Conservation (phyloP, 2,888 invertebrate genomes). For the Lampropteryx suffumata region DNA sequence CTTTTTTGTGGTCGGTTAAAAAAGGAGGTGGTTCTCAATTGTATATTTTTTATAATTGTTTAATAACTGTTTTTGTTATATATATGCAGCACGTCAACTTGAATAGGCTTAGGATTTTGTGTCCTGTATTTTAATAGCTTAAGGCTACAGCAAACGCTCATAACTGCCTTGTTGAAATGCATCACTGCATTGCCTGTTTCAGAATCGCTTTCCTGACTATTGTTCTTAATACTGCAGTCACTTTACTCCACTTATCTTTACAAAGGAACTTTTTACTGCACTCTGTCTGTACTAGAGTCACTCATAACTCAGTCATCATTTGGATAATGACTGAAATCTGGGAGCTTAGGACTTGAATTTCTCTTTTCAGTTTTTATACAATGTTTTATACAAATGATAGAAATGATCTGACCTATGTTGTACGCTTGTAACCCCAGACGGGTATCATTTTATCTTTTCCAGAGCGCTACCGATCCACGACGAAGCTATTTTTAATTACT, state of each 20-base stretch:
- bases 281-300: conserved; percentile 38
- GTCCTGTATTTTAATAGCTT: not conserved
- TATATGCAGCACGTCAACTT: no score
- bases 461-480: no score
- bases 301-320: conserved; percentile 44
- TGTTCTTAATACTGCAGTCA: conserved; percentile 66
- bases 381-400: no score
- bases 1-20: no score
- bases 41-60: no score
- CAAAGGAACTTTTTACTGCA: conserved; percentile 66
- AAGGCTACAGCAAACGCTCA: conserved; percentile 22
- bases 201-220: conserved; percentile 64
- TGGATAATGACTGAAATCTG: conserved; percentile 24
- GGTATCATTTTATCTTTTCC: no score
- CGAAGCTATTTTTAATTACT: no score
- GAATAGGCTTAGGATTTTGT: not conserved
- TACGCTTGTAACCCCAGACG: no score
- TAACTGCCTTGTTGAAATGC: conserved; percentile 48
- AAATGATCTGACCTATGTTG: no score
- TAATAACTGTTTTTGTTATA: no score
- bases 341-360: not conserved
- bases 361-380: no score
- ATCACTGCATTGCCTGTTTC: conserved; percentile 65
- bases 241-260: conserved; percentile 65
- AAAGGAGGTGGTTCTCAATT: no score